Base-by-base conservation (phyloP, 1,140 invertebrate genomes). In the Telenomus remus region DNA sequence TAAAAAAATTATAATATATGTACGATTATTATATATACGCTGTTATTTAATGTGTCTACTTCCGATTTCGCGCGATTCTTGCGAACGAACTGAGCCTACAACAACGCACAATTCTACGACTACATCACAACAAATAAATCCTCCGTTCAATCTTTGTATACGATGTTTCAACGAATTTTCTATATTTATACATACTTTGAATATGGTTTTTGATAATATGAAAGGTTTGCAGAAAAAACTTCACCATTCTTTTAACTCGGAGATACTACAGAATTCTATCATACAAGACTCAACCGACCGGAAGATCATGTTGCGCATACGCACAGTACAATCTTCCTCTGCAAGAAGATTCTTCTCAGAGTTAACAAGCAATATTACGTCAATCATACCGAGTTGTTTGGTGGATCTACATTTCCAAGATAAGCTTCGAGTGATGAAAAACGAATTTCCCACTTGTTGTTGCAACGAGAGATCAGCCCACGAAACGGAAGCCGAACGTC, bases 31-130 rank as follows among this genome's bases (percentile, higher is more conserved):
- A 80, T 78, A n/a, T n/a, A 27, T 27, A 27, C 19, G 83, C 82
- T 85, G 84, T 86, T 85, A 84, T 69, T 82, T 79, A 81, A 79
- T 84, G 70, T 84, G 73, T 82, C 81, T 76, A 73, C 79, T 82
- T 83, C 78, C 79, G 82, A 80, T 84, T 80, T 69, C 80, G 78
- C 80, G 73, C 78, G 70, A 69, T 75, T 66, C 75, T 79, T 71
- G 78, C 79, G 81, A 85, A 82, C 75, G 80, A 83, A 71, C 12
- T 33, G 14, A 37, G 19, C 15, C 46, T n/a, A 37, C 33, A 53
- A 27, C 12, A 9, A 44, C 34, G 11, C 59, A 39, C 43, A 35
- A 15, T 13, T 34, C 12, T 11, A 9, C 35, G 34, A 10, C 8
- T 16, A 19, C 39, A 42, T 9, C 50, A 39, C 33, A 39, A 39